Base-by-base conservation (phyloP, 2,113 vertebrate species). In the Condylura cristata region DNA sequence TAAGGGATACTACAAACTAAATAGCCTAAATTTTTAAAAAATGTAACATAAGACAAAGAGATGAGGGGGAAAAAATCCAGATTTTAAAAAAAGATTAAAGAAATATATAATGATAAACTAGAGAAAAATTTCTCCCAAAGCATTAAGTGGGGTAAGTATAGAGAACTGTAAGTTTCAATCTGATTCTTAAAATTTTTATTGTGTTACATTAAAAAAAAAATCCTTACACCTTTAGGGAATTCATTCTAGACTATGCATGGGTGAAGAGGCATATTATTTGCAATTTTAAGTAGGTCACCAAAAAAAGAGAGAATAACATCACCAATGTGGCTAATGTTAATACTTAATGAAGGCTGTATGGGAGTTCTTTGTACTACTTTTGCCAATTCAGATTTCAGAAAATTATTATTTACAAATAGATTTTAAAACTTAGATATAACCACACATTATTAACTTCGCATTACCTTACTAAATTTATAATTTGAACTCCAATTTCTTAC, bases 61-160 rank as follows among this genome's bases (percentile, higher is more conserved):
- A 20, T 30, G 7, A 92, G 26, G 7, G 90, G 26, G 39, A 58
- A 85, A 90, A 58, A 14, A 46, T 85, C 20, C 22, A 66, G 13
- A 89, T 86, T 91, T 53, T 6, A 53, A 88, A 87, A 94, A n/a
- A 63, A 79, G 6, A 93, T 17, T 30, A 34, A 48, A 63, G 39
- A 88, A 90, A 74, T 41, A 46, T 0, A 11, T 16, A 48, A 56
- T 32, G 16, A 70, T 85, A 58, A 34, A 72, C 6, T 30, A 89
- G 6, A 78, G 74, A 91, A 60, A 90, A 46, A 48, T 17, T 53
- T n/a, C 60, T 89, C 26, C 61, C 46, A 78, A 56, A n/a, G n/a
- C 44, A 53, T 2, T 79, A 61, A 14, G 6, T 68, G 24, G 48
- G 34, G 76, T 12, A 93, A 88, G 17, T 58, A 83, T 0, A 20